Conservation (phyloP, 1,140 invertebrate species). For the Bathynomus jamesi region DNA sequence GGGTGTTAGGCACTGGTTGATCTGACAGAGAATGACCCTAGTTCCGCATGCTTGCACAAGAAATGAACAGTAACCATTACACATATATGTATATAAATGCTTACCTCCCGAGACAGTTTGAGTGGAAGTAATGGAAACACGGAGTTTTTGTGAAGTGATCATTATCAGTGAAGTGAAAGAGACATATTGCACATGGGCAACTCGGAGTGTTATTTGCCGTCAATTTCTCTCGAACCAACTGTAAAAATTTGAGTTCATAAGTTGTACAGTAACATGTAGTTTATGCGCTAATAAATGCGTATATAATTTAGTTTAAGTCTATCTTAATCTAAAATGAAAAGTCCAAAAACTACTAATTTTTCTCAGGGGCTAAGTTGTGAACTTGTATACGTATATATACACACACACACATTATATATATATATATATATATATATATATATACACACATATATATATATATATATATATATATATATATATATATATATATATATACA, state of each 20-base stretch:
- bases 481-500: slow-evolving; percentile 6
- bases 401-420: too few relatives aligned
- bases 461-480: slow-evolving; percentile 9
- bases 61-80: too few relatives aligned
- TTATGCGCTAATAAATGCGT: too few relatives aligned
- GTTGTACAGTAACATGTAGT: not conserved
- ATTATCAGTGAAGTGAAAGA: not conserved
- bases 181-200: slow-evolving; percentile 13
- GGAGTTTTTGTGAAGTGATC: slow-evolving; percentile 1
- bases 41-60: too few relatives aligned
- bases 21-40: too few relatives aligned
- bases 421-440: slow-evolving; percentile 14
- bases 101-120: slow-evolving; percentile 8
- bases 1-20: too few relatives aligned
- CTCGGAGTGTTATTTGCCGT: slow-evolving; percentile 1
- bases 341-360: too few relatives aligned
- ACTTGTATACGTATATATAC: too few relatives aligned
- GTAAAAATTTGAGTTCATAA: not conserved
- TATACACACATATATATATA: slow-evolving; percentile 7
- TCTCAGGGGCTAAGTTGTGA: too few relatives aligned
- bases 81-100: too few relatives aligned
- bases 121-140: slow-evolving; percentile 4
- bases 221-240: slow-evolving; percentile 14
- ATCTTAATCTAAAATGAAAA: too few relatives aligned
- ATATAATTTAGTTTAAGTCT: too few relatives aligned